Conservation (phyloP, 2,888 invertebrate species). For the Drosophila leonis region DNA sequence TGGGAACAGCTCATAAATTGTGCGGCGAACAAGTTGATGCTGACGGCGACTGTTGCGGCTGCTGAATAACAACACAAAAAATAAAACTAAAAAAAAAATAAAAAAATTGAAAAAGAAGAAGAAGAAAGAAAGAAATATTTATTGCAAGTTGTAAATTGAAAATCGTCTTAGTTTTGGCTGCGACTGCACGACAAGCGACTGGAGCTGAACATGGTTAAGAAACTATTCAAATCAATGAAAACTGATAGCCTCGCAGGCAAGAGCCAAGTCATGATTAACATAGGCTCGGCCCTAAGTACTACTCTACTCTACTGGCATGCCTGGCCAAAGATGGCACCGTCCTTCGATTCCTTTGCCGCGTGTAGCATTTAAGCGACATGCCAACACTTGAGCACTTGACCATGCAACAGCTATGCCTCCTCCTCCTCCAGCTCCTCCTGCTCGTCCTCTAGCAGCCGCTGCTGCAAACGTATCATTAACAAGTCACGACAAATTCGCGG, state of each 20-base stretch:
- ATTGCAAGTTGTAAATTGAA: conserved; percentile 72
- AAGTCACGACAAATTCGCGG: conserved; percentile 83
- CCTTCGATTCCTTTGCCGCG: conserved; percentile 17
- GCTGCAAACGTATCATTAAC: conserved; percentile 81
- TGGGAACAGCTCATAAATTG: conserved; percentile 67
- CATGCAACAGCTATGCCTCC: conserved; percentile 10
- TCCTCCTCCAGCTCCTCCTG: not conserved
- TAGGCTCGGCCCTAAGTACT: conserved; percentile 60
- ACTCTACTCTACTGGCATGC: conserved; percentile 12
- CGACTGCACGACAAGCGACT: conserved; percentile 16
- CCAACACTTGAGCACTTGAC: conserved; percentile 73
- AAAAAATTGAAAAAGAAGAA: not conserved
- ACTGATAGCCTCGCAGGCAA: conserved; percentile 75
- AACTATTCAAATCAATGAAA: conserved; percentile 78
- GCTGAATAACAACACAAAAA: conserved; percentile 8
- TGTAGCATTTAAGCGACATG: conserved; percentile 76
- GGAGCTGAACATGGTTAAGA: conserved; percentile 32
- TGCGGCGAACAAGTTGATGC: conserved; percentile 61
- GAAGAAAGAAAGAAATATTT: conserved; percentile 38
- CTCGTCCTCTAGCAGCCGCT: conserved; percentile 10
- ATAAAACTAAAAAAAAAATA: not conserved
- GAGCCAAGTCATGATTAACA: conserved; percentile 73
- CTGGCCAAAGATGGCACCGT: conserved; percentile 71
- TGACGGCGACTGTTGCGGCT: conserved; percentile 49
- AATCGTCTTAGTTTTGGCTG: conserved; percentile 48